These are phyloP conservation scores for Drosophila lacteicornis DNA, from an alignment of 1,140 invertebrate genomes.

Conservation along the genomic window DNA sequence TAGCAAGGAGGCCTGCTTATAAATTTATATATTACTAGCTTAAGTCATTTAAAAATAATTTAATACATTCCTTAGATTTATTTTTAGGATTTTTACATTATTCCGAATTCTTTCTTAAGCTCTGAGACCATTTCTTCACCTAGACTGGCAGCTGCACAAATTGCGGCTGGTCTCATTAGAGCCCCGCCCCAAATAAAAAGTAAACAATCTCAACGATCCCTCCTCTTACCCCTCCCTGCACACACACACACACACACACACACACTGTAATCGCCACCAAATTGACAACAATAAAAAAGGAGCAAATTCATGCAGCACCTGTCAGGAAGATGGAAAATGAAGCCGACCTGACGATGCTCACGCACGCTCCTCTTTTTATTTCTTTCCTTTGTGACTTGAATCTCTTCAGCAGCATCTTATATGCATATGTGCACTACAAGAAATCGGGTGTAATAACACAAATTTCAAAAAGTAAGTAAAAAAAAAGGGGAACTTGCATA, in stretches of 20 bases:
- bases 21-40: too few species aligned
- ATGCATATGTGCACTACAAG: constrained; percentile 14
- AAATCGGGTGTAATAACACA: background rate
- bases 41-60: too few species aligned
- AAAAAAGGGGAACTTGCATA: background rate
- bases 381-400: constrained; percentile 44
- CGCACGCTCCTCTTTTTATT: constrained; percentile 42
- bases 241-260: constrained; percentile 4
- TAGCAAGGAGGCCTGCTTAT: too few species aligned
- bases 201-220: constrained; percentile 31
- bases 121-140: background rate
- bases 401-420: constrained; percentile 30
- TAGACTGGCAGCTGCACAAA: constrained; percentile 28
- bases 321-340: constrained; percentile 55
- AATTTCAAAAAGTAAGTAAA: too few species aligned
- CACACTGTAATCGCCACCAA: constrained; percentile 67
- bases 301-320: constrained; percentile 61
- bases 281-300: constrained; percentile 73
- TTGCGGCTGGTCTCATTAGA: constrained; percentile 41
- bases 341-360: constrained; percentile 48
- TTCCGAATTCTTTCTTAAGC: background rate
- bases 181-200: constrained; percentile 24
- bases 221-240: background rate
- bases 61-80: too few species aligned
- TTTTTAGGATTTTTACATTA: background rate